Evolutionary conservation across 2,888 invertebrate genomes (phyloP).

Genomic region (Yponomeuta malinellus): DNA sequence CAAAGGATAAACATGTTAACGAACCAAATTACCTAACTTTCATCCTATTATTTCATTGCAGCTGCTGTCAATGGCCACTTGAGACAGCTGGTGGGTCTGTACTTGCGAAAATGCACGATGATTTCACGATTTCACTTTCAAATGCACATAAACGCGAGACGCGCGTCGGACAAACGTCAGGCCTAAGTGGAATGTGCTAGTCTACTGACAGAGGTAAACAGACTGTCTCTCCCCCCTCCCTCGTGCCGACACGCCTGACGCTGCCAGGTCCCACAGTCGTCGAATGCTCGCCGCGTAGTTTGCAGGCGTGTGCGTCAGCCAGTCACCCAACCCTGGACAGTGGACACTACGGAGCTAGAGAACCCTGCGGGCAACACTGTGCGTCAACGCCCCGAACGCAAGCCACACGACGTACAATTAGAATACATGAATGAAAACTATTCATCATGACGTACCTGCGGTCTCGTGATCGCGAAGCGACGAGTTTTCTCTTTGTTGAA

Average conservation of each 20-base stretch:
- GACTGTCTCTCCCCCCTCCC: slow-evolving; percentile 48
- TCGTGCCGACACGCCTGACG: slow-evolving; percentile 41
- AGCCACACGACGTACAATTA: slow-evolving; percentile 48
- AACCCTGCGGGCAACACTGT: slow-evolving; percentile 24
- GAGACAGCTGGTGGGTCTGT: slow-evolving; percentile 48
- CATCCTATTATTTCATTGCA: slow-evolving; percentile 70
- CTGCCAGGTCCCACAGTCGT: slow-evolving; percentile 35
- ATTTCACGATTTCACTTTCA: slow-evolving; percentile 43
- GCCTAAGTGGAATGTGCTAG: slow-evolving; percentile 64
- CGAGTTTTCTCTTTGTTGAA: slow-evolving; percentile 77
- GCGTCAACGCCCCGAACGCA: slow-evolving; percentile 45
- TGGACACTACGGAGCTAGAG: not conserved
- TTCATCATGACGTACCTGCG: slow-evolving; percentile 64
- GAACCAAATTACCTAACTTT: slow-evolving; percentile 53
- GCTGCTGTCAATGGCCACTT: slow-evolving; percentile 25
- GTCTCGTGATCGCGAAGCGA: slow-evolving; percentile 58
- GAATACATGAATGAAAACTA: slow-evolving; percentile 53
- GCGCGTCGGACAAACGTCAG: slow-evolving; percentile 38
- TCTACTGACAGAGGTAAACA: slow-evolving; percentile 50
- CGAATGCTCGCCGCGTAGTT: slow-evolving; percentile 21
- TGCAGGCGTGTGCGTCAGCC: slow-evolving; percentile 51
- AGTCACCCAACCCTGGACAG: slow-evolving; percentile 1
- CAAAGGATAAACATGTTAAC: not conserved
- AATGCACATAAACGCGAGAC: slow-evolving; percentile 54
- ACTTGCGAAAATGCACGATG: slow-evolving; percentile 45